Conservation (phyloP, 2,797 vertebrate species). For the Premnoplex brunnescens region DNA sequence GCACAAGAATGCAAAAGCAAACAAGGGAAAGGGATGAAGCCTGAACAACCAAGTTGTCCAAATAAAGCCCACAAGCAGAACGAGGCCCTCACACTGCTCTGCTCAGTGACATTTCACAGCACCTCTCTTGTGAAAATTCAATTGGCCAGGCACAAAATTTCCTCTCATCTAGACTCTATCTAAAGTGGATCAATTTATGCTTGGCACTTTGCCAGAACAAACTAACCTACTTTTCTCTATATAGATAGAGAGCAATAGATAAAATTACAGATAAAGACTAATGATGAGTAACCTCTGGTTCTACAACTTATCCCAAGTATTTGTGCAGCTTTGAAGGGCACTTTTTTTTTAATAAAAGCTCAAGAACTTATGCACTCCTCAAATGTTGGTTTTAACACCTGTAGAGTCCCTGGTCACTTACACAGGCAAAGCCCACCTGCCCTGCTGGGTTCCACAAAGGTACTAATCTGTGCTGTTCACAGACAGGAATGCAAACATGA, state of each 20-base stretch:
- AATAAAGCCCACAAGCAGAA: background rate
- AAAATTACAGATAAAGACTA: background rate
- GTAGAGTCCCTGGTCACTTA: background rate
- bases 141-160: background rate
- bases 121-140: background rate
- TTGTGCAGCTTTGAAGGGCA: background rate
- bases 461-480: background rate
- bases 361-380: background rate
- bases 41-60: background rate
- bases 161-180: background rate
- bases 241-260: background rate
- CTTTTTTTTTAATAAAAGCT: background rate
- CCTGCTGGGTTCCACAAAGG: background rate
- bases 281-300: background rate
- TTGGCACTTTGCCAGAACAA: background rate
- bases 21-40: background rate
- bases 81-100: background rate
- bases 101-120: background rate
- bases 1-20: background rate
- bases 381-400: background rate
- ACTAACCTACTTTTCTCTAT: background rate
- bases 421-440: background rate
- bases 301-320: background rate
- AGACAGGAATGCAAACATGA: background rate
- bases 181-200: background rate